Percentiles rank a stretch among this genome's conserved stretches.
Conservation (phyloP, 2,113 vertebrate genomes). For the Anolis sagrei region DNA sequence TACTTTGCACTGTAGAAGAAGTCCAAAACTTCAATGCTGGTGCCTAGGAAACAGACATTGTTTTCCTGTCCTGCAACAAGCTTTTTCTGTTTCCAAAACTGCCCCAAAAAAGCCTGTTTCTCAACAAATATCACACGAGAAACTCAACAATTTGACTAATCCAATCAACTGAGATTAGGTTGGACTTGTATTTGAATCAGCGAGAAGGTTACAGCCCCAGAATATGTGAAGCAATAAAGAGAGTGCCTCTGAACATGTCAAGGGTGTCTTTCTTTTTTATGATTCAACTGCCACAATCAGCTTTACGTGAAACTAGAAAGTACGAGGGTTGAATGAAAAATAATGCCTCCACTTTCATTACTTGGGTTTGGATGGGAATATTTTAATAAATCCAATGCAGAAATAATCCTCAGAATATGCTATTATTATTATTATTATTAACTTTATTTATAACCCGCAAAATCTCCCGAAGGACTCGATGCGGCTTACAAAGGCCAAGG, state of each 20-base stretch:
- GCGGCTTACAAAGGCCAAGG: too few relatives aligned
- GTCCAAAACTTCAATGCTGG: neutral
- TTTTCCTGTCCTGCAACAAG: neutral
- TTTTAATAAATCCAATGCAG: too few relatives aligned
- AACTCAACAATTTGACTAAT: neutral
- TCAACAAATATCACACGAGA: neutral
- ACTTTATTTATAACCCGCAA: too few relatives aligned
- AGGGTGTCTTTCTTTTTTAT: neutral
- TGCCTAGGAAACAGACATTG: neutral
- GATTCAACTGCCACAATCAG: neutral
- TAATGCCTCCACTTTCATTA: too few relatives aligned
- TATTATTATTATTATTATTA: too few relatives aligned
- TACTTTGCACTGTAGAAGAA: neutral
- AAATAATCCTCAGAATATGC: too few relatives aligned
- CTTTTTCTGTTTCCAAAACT: neutral
- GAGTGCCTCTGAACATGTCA: constrained; percentile 13
- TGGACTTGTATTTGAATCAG: neutral
- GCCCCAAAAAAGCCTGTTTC: neutral
- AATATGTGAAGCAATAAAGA: constrained; percentile 8
- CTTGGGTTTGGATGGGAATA: too few relatives aligned
- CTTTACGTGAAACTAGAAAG: neutral
- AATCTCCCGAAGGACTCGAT: too few relatives aligned
- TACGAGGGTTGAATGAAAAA: too few relatives aligned
- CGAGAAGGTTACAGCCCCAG: neutral
- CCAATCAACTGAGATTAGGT: neutral